Evolutionary conservation across 1,140 invertebrate species (phyloP).

Genomic region (Nixonia krombeini): DNA sequence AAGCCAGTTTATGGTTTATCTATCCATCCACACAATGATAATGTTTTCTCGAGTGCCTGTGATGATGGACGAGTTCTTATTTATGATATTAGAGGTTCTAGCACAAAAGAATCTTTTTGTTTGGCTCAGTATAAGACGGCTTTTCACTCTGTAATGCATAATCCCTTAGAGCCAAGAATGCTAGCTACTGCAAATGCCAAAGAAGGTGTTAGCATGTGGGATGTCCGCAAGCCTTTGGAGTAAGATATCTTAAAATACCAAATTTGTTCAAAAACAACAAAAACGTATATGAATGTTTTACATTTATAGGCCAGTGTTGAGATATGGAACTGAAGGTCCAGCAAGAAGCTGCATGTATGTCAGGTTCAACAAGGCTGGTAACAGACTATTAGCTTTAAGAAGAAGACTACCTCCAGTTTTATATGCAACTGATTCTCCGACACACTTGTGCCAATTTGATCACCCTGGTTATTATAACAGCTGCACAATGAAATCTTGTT

Average conservation of each 20-base stretch:
- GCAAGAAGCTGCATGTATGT: constrained; percentile 92
- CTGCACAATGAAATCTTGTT: constrained; percentile 97
- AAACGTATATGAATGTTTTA: too few relatives aligned
- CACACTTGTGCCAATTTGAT: constrained; percentile 87
- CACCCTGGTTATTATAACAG: constrained; percentile 95
- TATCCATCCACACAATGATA: constrained; percentile 86
- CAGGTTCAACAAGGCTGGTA: constrained; percentile 86
- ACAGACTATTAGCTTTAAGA: constrained; percentile 84
- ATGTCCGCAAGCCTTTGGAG: constrained; percentile 86
- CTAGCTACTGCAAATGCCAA: constrained; percentile 91
- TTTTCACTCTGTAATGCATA: constrained; percentile 93
- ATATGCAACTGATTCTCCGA: constrained; percentile 79
- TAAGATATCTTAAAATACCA: too few relatives aligned
- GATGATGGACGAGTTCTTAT: constrained; percentile 91
- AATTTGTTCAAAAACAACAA: too few relatives aligned
- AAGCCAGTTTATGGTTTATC: constrained; percentile 92
- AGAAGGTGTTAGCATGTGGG: constrained; percentile 91
- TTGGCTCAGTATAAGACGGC: constrained; percentile 79
- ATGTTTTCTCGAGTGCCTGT: constrained; percentile 89
- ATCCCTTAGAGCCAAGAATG: constrained; percentile 85
- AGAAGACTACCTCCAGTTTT: constrained; percentile 87
- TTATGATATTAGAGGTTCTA: constrained; percentile 84
- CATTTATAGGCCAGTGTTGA: constrained; percentile 75
- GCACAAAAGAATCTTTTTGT: constrained; percentile 75
- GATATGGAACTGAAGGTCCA: constrained; percentile 80